Conservation (phyloP, 2,113 vertebrate genomes). For the Proteles cristata region DNA sequence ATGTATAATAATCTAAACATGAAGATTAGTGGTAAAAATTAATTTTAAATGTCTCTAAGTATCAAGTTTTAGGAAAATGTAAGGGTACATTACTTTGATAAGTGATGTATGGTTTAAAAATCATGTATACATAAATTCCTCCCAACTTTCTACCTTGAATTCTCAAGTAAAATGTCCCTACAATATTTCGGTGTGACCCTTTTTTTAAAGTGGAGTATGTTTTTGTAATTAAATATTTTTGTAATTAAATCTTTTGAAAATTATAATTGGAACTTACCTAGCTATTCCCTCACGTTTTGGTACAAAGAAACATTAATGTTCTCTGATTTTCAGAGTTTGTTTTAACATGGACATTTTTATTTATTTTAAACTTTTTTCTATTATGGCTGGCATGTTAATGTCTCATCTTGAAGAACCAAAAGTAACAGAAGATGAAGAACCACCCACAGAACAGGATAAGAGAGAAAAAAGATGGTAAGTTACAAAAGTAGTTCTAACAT, state of each 20-base stretch:
- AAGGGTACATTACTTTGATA: background rate
- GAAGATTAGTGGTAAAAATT: background rate
- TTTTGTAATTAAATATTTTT: background rate
- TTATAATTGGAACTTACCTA: background rate
- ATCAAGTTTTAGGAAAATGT: slow-evolving; percentile 14
- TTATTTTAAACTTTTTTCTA: slow-evolving; percentile 39
- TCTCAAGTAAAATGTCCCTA: slow-evolving; percentile 6
- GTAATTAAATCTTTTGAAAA: background rate
- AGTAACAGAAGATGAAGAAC: slow-evolving; percentile 93
- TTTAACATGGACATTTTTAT: slow-evolving; percentile 3
- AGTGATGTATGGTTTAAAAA: background rate
- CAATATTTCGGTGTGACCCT: background rate
- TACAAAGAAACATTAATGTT: background rate
- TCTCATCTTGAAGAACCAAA: slow-evolving; percentile 94
- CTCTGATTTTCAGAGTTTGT: slow-evolving; percentile 1
- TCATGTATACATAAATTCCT: slow-evolving; percentile 24
- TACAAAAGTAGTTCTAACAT: slow-evolving; percentile 43
- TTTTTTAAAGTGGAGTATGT: background rate
- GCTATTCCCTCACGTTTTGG: background rate
- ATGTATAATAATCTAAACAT: background rate
- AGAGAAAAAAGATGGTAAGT: slow-evolving; percentile 95
- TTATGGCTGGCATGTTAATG: slow-evolving; percentile 97
- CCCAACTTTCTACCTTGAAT: background rate
- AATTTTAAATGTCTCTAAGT: background rate
- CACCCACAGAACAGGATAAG: slow-evolving; percentile 98